Conservation (phyloP, 2,888 invertebrate genomes). For the Volucella inanis region DNA sequence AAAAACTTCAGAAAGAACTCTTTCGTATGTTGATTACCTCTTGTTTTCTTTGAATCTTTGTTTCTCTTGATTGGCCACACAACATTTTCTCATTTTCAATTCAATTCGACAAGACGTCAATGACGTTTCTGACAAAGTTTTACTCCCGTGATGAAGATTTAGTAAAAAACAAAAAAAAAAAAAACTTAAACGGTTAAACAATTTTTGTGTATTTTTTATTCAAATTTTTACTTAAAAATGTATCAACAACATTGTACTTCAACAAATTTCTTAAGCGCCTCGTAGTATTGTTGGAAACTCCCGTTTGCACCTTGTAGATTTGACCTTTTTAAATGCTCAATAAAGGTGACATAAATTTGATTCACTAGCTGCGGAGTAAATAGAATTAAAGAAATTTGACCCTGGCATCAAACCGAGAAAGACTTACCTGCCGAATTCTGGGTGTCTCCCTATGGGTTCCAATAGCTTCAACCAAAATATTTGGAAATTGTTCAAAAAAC, state of each 20-base stretch:
- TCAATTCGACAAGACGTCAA: no score
- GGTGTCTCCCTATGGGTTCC: conserved; percentile 74
- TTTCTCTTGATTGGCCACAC: no score
- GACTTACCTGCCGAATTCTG: conserved; percentile 76
- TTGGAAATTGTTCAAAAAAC: conserved; percentile 79
- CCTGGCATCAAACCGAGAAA: neutral
- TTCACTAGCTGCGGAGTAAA: conserved; percentile 38
- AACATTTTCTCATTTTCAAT: no score
- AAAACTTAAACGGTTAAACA: neutral
- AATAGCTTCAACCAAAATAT: conserved; percentile 78
- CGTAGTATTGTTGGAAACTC: conserved; percentile 58
- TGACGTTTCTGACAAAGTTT: no score
- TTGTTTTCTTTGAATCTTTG: no score
- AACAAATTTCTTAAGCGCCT: conserved; percentile 60
- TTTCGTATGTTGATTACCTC: no score
- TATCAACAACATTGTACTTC: conserved; percentile 33
- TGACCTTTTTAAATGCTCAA: conserved; percentile 59
- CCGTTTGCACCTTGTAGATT: conserved; percentile 45
- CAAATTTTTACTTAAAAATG: conserved; percentile 31
- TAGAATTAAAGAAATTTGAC: neutral
- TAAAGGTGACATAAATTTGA: conserved; percentile 60
- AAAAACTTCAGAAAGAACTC: no score
- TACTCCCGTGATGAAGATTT: neutral
- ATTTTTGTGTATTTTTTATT: conserved; percentile 28
- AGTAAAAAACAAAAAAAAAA: neutral